Conservation (phyloP, 1,140 invertebrate genomes). For the Cydia splendana region DNA sequence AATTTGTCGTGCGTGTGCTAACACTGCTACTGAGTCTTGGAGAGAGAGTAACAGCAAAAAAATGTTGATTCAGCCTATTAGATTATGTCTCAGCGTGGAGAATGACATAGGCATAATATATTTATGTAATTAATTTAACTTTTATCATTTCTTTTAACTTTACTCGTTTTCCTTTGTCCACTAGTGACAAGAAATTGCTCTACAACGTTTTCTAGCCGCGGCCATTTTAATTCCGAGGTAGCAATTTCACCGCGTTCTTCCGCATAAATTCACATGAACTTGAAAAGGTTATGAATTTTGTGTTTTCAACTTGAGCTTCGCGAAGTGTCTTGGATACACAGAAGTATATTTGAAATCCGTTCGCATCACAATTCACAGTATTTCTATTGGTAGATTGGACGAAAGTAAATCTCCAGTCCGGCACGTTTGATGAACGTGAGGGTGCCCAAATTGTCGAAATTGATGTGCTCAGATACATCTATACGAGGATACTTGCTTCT, state of each 20-base stretch:
- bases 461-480: neutral
- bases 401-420: constrained; percentile 3
- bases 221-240: constrained; percentile 3
- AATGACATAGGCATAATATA: neutral
- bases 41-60: no score
- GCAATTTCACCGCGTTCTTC: neutral
- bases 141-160: neutral
- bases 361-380: neutral
- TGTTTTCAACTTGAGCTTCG: neutral
- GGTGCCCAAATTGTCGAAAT: neutral
- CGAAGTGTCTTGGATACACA: neutral
- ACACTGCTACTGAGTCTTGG: no score
- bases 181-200: neutral
- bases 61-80: no score
- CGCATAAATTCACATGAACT: neutral
- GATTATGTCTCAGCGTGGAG: neutral
- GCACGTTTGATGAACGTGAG: constrained; percentile 6
- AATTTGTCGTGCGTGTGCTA: no score
- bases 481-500: no score
- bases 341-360: neutral
- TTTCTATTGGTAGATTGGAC: neutral
- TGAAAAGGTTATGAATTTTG: neutral
- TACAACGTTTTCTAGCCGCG: neutral
- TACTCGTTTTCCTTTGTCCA: neutral
- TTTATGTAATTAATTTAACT: neutral